Percentiles rank a stretch among this genome's conserved stretches.
Conservation (phyloP, 1,140 invertebrate species). For the Euschistus heros region DNA sequence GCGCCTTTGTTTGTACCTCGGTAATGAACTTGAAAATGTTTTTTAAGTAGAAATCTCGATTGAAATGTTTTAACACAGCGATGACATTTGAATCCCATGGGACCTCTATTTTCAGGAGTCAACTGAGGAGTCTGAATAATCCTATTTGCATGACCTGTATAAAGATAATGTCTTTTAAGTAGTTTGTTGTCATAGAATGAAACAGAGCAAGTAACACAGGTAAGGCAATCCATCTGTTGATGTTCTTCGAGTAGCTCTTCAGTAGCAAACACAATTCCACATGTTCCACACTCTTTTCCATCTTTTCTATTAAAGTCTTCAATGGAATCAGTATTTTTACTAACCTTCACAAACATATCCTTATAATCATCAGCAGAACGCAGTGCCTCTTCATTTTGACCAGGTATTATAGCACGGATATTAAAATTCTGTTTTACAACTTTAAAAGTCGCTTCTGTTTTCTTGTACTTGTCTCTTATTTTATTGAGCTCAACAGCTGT, state of each 20-base stretch:
- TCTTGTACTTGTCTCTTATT: slow-evolving; percentile 23
- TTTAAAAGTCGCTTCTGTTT: slow-evolving; percentile 26
- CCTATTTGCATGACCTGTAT: slow-evolving; percentile 21
- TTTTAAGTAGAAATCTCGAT: slow-evolving; percentile 15
- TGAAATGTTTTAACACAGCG: slow-evolving; percentile 20
- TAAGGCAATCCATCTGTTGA: slow-evolving; percentile 16
- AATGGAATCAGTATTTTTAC: slow-evolving; percentile 12
- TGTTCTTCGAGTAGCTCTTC: slow-evolving; percentile 18
- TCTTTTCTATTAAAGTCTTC: slow-evolving; percentile 17
- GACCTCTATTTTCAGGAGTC: too few species aligned
- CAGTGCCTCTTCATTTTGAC: slow-evolving; percentile 19
- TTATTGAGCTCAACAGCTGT: slow-evolving; percentile 21
- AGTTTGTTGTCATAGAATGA: slow-evolving; percentile 22
- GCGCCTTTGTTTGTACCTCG: slow-evolving; percentile 20
- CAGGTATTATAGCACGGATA: slow-evolving; percentile 19
- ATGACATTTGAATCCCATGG: slow-evolving; percentile 12
- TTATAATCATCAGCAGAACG: slow-evolving; percentile 17
- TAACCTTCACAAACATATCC: slow-evolving; percentile 18
- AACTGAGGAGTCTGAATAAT: not conserved
- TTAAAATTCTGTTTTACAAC: slow-evolving; percentile 26
- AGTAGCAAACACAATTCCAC: slow-evolving; percentile 19
- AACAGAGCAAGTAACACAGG: slow-evolving; percentile 21
- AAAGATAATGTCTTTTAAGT: slow-evolving; percentile 23
- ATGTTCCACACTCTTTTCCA: slow-evolving; percentile 22
- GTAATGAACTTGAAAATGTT: slow-evolving; percentile 23